These are phyloP conservation scores for Zoanthus solanderi DNA, from an alignment of 92 coral and sea anemone species.

Conservation along the genomic window DNA sequence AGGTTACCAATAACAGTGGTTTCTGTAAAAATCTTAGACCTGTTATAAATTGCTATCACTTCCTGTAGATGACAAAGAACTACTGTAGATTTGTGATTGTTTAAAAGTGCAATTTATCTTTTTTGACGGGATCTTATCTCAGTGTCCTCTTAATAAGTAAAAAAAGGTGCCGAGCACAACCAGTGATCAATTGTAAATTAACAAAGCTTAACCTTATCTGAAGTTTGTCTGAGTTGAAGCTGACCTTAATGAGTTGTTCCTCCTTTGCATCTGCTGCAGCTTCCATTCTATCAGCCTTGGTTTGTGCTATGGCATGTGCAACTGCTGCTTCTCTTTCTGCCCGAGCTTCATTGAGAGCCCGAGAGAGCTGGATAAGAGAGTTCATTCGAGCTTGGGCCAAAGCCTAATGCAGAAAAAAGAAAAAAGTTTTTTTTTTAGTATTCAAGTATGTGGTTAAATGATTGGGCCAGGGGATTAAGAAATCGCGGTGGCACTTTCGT, in stretches of 20 bases:
- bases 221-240: neutral
- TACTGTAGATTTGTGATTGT: no score
- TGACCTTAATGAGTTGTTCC: conserved; percentile 95
- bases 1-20: no score
- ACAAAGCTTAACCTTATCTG: neutral
- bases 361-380: conserved; percentile 90
- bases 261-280: conserved; percentile 97
- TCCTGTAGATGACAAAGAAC: no score
- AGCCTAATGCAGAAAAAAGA: conserved; percentile 53
- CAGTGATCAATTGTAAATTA: neutral
- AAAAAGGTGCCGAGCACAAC: no score
- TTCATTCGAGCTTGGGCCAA: conserved; percentile 98
- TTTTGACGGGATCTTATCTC: no score
- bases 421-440: neutral
- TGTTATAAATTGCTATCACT: no score
- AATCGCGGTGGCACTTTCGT: no score
- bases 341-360: conserved; percentile 95
- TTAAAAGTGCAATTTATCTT: no score
- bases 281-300: conserved; percentile 94
- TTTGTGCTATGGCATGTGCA: conserved; percentile 88
- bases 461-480: no score
- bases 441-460: no score
- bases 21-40: no score
- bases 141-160: no score
- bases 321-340: conserved; percentile 93